phyloP scores from a whole-genome alignment of 30 jellyfish, hydroid and myxozoan species.

The Hydractinia symbiolongicarpus region DNA sequence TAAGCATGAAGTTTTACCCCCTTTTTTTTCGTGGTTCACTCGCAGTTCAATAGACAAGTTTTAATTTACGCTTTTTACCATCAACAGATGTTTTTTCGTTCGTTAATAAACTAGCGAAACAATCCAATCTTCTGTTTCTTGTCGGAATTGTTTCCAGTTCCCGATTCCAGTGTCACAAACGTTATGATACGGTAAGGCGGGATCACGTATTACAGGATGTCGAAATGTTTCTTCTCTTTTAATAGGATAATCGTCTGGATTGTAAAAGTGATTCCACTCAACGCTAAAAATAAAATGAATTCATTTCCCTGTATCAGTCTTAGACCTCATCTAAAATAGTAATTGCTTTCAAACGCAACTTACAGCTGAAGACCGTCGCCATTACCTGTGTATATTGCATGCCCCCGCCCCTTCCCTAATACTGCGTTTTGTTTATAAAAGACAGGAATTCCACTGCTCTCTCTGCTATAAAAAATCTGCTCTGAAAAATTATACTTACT shows the following conservation, averaged over 20 bases:
- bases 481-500: slow-evolving; percentile 35
- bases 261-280: slow-evolving; percentile 60
- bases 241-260: slow-evolving; percentile 47
- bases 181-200: slow-evolving; percentile 79
- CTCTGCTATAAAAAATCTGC: too few species aligned
- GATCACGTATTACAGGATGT: slow-evolving; percentile 55
- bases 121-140: slow-evolving; percentile 57
- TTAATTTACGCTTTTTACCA: too few species aligned
- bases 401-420: too few species aligned
- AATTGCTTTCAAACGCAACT: too few species aligned
- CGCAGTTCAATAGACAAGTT: too few species aligned
- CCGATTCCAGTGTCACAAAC: slow-evolving; percentile 77
- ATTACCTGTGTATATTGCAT: too few species aligned
- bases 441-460: too few species aligned
- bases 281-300: slow-evolving; percentile 26
- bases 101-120: slow-evolving; percentile 15
- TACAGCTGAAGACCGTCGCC: too few species aligned
- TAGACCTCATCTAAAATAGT: too few species aligned
- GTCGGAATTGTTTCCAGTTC: slow-evolving; percentile 77
- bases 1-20: too few species aligned
- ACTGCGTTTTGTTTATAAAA: too few species aligned
- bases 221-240: not conserved
- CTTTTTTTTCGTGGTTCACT: too few species aligned
- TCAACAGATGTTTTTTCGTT: not conserved
- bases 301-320: not conserved